Evolutionary conservation across 35 echinoderm and acorn worm species (phyloP).

Genomic region (Patiria miniata): DNA sequence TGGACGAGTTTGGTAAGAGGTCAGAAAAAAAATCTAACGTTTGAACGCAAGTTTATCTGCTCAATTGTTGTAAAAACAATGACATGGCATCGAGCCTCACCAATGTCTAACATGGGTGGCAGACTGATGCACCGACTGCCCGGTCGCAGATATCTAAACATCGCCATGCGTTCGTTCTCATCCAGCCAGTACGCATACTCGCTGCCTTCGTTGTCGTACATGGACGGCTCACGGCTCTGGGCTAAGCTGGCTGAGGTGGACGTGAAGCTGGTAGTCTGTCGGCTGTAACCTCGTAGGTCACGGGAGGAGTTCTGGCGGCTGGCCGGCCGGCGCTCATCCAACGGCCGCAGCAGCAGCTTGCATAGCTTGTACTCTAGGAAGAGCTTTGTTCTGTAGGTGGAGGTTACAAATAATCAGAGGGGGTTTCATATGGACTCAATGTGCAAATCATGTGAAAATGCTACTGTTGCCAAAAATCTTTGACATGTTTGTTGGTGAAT

Average conservation of each 20-base stretch:
- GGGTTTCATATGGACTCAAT: no score
- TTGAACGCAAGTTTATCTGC: no score
- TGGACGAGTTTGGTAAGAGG: no score
- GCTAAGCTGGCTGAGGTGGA: constrained; percentile 79
- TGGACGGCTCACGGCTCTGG: constrained; percentile 66
- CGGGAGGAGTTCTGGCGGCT: constrained; percentile 70
- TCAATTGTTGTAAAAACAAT: no score
- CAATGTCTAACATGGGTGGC: constrained; percentile 82
- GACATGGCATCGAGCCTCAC: constrained; percentile 30
- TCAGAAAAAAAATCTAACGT: no score
- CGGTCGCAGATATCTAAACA: constrained; percentile 84
- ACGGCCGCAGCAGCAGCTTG: constrained; percentile 75
- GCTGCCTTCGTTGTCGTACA: constrained; percentile 74
- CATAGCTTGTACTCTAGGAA: constrained; percentile 93
- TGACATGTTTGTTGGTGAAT: no score
- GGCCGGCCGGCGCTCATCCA: constrained; percentile 69
- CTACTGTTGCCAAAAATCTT: no score
- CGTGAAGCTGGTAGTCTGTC: constrained; percentile 85
- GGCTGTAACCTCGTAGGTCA: constrained; percentile 79
- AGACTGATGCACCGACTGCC: constrained; percentile 90
- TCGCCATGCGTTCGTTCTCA: constrained; percentile 62
- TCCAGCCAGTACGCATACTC: constrained; percentile 57
- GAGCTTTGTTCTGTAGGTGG: constrained; percentile 75
- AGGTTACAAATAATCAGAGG: neutral
- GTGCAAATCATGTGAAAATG: no score